Percentiles rank a stretch among this genome's conserved stretches.
Evolutionary conservation across 2,113 vertebrate species (phyloP).

Genomic region (Cynoglossus semilaevis): DNA sequence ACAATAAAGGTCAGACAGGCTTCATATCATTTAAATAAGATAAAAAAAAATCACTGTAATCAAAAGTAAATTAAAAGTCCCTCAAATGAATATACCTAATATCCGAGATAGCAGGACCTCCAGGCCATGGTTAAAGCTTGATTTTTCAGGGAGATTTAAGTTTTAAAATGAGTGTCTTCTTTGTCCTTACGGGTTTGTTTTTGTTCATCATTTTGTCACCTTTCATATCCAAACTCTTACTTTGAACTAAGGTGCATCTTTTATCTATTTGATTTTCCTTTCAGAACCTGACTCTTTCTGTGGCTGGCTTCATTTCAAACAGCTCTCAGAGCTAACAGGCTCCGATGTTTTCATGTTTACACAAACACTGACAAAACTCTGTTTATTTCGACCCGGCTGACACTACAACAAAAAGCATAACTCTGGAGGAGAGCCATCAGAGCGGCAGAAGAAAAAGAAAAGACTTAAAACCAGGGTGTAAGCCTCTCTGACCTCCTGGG

Average conservation of each 20-base stretch:
- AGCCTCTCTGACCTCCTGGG: conserved; percentile 46
- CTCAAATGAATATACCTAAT: background rate
- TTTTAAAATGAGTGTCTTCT: background rate
- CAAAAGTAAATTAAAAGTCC: background rate
- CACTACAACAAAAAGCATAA: conserved; percentile 43
- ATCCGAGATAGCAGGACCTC: conserved; percentile 2
- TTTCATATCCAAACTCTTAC: no score
- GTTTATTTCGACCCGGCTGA: conserved; percentile 22
- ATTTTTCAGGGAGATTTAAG: background rate
- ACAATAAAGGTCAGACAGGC: no score
- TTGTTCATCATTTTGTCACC: background rate
- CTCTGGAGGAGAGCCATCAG: conserved; percentile 47
- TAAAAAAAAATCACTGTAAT: background rate
- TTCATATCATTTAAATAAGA: no score
- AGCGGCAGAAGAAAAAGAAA: conserved; percentile 30
- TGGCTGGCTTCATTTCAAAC: conserved; percentile 28
- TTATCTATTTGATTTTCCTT: no score
- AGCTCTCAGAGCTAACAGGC: conserved; percentile 15
- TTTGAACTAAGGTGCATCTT: no score
- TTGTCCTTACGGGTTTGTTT: background rate
- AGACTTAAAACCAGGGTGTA: conserved; percentile 36
- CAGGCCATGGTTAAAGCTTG: background rate
- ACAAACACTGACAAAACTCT: conserved; percentile 45
- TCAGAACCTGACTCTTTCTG: no score
- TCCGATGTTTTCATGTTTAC: conserved; percentile 47